phyloP scores from a whole-genome alignment of 2,797 vertebrate species.

The Tauraco hartlaubi region DNA sequence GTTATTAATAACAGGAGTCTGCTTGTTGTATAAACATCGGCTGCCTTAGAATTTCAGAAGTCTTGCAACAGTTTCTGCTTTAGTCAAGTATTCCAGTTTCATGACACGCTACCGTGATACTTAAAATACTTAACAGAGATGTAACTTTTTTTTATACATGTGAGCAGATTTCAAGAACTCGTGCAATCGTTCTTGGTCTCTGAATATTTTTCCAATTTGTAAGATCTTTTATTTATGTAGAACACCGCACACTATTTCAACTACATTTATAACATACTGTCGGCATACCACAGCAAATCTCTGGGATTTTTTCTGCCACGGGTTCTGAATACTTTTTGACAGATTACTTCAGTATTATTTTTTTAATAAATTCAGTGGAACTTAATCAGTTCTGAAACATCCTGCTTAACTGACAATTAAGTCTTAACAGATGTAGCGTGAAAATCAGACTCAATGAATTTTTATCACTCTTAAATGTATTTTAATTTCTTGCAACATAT shows the following conservation, averaged over 20 bases:
- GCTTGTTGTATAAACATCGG: constrained; percentile 54
- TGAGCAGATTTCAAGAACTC: not conserved
- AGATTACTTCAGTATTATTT: not conserved
- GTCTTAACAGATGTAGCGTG: constrained; percentile 22
- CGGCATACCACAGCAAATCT: not conserved
- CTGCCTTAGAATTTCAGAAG: constrained; percentile 46
- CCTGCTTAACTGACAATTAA: constrained; percentile 41
- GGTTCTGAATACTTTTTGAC: not conserved
- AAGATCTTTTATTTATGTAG: not conserved
- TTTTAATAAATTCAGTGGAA: constrained; percentile 29
- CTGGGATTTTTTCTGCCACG: not conserved
- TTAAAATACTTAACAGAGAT: constrained; percentile 23
- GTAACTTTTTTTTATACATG: not conserved
- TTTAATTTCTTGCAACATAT: constrained; percentile 33
- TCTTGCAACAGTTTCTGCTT: constrained; percentile 32
- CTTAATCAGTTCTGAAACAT: constrained; percentile 30
- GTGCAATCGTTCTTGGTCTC: not conserved
- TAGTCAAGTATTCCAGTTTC: constrained; percentile 37
- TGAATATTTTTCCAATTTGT: constrained; percentile 47
- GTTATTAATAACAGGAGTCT: constrained; percentile 63
- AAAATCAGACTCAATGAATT: constrained; percentile 19
- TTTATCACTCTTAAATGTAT: constrained; percentile 46
- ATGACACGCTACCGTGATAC: not conserved
- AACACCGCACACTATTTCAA: not conserved
- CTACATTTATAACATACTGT: not conserved